Evolutionary conservation across 2,797 vertebrate species (phyloP).

Genomic region (Ptychobarbus kaznakovi): DNA sequence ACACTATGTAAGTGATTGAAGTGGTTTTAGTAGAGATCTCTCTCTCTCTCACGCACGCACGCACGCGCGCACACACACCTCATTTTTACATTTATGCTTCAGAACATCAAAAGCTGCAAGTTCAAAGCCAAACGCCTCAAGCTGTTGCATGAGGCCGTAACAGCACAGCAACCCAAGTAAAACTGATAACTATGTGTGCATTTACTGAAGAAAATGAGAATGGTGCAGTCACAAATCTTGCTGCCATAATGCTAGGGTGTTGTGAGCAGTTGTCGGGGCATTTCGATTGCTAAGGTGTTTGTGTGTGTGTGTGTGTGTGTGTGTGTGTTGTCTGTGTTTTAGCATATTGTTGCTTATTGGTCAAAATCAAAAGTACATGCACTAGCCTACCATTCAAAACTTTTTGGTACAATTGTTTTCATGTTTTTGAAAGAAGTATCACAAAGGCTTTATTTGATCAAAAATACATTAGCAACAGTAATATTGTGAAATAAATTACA

Average conservation of each 20-base stretch:
- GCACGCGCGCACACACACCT: slow-evolving; percentile 14
- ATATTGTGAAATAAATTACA: not conserved
- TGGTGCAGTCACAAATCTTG: not conserved
- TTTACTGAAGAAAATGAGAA: not conserved
- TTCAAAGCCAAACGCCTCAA: slow-evolving; percentile 21
- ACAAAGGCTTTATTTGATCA: not conserved
- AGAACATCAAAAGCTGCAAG: slow-evolving; percentile 36
- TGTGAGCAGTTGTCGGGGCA: not conserved
- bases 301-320: not conserved
- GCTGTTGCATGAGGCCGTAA: slow-evolving; percentile 26
- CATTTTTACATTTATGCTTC: slow-evolving; percentile 24
- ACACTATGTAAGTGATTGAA: slow-evolving; percentile 19
- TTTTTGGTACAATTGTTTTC: not conserved
- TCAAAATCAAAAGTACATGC: not conserved
- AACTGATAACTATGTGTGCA: slow-evolving; percentile 5
- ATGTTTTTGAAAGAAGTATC: not conserved
- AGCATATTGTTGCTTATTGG: not conserved
- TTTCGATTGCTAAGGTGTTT: not conserved
- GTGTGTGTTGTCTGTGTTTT: not conserved
- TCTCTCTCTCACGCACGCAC: not conserved
- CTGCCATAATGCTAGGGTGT: not conserved
- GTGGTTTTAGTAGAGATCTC: slow-evolving; percentile 22
- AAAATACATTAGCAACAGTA: not conserved
- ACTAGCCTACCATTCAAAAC: not conserved
- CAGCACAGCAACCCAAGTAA: not conserved